Conservation (phyloP, 2,113 vertebrate genomes). For the Paracanthobrama guichenoti region DNA sequence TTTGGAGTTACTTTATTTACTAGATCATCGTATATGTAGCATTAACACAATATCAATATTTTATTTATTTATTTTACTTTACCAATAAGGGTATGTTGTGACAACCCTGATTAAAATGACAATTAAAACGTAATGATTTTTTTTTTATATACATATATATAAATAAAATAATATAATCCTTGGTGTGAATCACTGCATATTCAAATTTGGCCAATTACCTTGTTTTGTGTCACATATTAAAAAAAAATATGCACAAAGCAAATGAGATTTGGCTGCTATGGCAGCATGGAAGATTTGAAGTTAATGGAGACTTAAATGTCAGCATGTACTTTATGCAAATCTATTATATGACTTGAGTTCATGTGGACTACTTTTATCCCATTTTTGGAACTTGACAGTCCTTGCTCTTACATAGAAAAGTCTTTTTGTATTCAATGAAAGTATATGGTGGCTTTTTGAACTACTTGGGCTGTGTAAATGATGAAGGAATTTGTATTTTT, state of each 20-base stretch:
- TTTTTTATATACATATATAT: too few relatives aligned
- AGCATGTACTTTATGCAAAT: neutral
- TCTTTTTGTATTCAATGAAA: neutral
- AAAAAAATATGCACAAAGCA: too few relatives aligned
- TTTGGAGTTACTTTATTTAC: too few relatives aligned
- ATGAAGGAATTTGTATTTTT: neutral
- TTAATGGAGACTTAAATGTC: neutral
- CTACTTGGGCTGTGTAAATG: neutral
- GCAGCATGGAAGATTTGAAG: neutral
- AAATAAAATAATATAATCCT: too few relatives aligned
- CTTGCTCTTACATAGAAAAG: neutral
- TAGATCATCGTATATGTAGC: too few relatives aligned
- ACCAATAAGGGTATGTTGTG: neutral
- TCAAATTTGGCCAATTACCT: too few relatives aligned
- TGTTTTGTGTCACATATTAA: too few relatives aligned
- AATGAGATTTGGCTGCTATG: neutral
- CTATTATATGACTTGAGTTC: neutral
- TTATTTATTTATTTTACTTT: too few relatives aligned
- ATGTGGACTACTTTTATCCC: neutral
- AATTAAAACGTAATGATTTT: neutral
- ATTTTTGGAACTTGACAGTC: neutral
- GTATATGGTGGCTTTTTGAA: neutral
- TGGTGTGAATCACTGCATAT: too few relatives aligned
- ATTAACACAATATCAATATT: too few relatives aligned
- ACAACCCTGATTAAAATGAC: neutral